Evolutionary conservation across 2,113 vertebrate species (phyloP).

Genomic region (Pelobates fuscus): DNA sequence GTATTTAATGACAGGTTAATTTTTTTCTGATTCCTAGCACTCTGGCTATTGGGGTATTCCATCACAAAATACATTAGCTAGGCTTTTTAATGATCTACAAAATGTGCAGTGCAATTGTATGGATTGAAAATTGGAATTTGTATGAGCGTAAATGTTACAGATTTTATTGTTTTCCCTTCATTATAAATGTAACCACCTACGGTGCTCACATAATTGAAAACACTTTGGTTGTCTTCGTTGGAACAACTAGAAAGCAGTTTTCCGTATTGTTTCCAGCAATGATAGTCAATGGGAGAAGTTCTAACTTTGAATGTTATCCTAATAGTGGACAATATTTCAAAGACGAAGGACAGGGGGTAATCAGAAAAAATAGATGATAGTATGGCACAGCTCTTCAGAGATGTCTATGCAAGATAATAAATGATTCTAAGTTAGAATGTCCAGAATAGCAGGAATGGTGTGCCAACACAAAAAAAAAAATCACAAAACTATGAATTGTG

Average conservation of each 20-base stretch:
- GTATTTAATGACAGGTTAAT: neutral
- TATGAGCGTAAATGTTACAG: slow-evolving; percentile 35
- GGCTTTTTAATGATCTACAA: neutral
- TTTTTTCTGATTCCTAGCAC: neutral
- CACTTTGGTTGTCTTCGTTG: slow-evolving; percentile 24
- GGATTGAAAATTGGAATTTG: slow-evolving; percentile 28
- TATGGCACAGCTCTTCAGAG: too few species aligned
- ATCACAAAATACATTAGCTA: slow-evolving; percentile 9
- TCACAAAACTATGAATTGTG: too few species aligned
- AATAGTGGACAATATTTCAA: too few species aligned
- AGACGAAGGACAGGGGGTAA: too few species aligned
- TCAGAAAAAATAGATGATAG: too few species aligned
- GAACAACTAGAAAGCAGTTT: neutral
- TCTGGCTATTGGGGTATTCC: too few species aligned
- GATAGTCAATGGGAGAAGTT: neutral
- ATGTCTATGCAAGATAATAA: too few species aligned
- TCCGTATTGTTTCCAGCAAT: neutral
- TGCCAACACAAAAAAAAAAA: too few species aligned
- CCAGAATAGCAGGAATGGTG: too few species aligned
- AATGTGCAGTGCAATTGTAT: slow-evolving; percentile 17
- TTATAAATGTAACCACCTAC: slow-evolving; percentile 45
- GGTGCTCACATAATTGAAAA: slow-evolving; percentile 38
- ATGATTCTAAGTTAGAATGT: too few species aligned
- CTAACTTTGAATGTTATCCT: neutral
- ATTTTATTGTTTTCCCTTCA: slow-evolving; percentile 39